phyloP scores from a whole-genome alignment of 2,888 invertebrate species.

The Nycteola revayana region DNA sequence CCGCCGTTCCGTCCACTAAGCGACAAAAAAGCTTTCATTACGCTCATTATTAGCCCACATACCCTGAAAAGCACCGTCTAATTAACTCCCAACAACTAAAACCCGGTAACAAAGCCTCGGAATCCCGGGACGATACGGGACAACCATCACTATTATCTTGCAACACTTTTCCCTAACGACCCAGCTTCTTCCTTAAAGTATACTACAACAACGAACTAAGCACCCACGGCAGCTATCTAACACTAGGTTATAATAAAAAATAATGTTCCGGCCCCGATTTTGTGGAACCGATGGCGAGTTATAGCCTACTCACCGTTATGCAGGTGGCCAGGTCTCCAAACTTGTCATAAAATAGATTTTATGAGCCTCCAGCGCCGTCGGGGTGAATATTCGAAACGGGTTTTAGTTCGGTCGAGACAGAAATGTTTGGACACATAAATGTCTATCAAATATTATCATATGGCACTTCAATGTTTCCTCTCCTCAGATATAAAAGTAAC shows the following conservation, averaged over 20 bases:
- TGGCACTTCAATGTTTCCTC: not conserved
- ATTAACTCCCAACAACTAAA: constrained; percentile 18
- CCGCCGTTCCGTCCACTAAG: too few species aligned
- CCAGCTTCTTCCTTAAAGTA: constrained; percentile 31
- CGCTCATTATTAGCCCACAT: constrained; percentile 3
- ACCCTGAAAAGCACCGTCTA: constrained; percentile 14
- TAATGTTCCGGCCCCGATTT: constrained; percentile 25
- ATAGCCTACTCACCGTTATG: constrained; percentile 14
- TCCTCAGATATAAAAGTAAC: too few species aligned
- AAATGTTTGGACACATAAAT: constrained; percentile 21
- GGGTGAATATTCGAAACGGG: constrained; percentile 15
- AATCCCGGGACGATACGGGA: constrained; percentile 17
- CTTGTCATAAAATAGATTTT: constrained; percentile 32
- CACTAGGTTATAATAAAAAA: constrained; percentile 29
- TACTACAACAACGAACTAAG: constrained; percentile 20
- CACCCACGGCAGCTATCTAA: constrained; percentile 25
- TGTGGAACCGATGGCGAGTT: constrained; percentile 22
- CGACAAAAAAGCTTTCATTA: not conserved
- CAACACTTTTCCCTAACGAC: constrained; percentile 34
- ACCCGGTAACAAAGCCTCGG: constrained; percentile 11
- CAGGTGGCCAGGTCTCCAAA: constrained; percentile 26
- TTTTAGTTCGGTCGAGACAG: constrained; percentile 11
- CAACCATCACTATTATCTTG: constrained; percentile 34
- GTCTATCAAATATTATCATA: constrained; percentile 10
- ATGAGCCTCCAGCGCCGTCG: constrained; percentile 18